Percentiles rank a stretch among this genome's conserved stretches.
Conservation (phyloP, 1,140 invertebrate species). For the Ceratina australensis region DNA sequence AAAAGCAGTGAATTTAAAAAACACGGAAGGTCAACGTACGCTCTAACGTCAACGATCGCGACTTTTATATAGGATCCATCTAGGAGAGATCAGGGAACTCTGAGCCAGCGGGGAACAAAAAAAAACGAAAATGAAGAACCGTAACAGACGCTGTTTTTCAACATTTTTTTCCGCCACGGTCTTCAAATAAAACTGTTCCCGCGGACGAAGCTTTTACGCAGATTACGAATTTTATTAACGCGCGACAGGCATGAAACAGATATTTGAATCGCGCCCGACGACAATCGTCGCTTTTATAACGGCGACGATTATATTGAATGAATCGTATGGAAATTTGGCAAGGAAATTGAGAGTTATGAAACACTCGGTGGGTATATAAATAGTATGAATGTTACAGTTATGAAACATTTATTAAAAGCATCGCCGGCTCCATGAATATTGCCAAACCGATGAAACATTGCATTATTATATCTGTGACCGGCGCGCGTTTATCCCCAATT, state of each 20-base stretch:
- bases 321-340: background rate
- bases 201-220: too few relatives aligned
- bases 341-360: background rate
- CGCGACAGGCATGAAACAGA: too few relatives aligned
- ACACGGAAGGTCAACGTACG: constrained; percentile 41
- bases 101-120: background rate
- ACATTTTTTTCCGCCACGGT: too few relatives aligned
- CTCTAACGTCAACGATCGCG: constrained; percentile 47
- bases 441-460: background rate
- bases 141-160: too few relatives aligned
- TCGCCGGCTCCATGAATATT: background rate
- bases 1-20: constrained; percentile 55
- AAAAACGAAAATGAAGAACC: too few relatives aligned
- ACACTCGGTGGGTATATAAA: too few relatives aligned
- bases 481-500: too few relatives aligned
- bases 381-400: background rate
- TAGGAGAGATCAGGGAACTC: background rate
- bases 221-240: too few relatives aligned
- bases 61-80: background rate
- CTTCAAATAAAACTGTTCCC: too few relatives aligned
- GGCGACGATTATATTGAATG: background rate
- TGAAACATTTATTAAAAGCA: constrained; percentile 1
- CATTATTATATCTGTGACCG: background rate
- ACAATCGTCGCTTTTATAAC: background rate
- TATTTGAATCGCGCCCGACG: too few relatives aligned